phyloP scores from a whole-genome alignment of 1,140 invertebrate genomes.

The Drosophila jambulina region DNA sequence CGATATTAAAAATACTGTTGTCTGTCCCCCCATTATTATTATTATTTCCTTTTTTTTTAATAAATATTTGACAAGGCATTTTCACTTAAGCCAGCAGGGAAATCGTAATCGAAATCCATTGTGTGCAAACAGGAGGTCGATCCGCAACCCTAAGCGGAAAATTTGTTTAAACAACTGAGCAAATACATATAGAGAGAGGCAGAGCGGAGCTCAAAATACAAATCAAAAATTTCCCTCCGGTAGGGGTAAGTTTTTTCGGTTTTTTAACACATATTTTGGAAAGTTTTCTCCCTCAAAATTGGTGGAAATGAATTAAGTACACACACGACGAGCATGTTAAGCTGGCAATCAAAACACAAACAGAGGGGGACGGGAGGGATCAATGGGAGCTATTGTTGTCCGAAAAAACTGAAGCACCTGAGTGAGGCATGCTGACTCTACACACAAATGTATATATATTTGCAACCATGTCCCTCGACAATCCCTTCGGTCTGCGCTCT shows the following conservation, averaged over 20 bases:
- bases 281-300: slow-evolving; percentile 48
- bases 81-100: slow-evolving; percentile 54
- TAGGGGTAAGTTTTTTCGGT: slow-evolving; percentile 47
- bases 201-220: background rate
- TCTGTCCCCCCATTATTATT: slow-evolving; percentile 3
- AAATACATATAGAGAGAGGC: slow-evolving; percentile 41
- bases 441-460: slow-evolving; percentile 11
- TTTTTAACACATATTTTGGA: slow-evolving; percentile 37
- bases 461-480: slow-evolving; percentile 57
- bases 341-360: slow-evolving; percentile 76
- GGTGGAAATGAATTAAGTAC: slow-evolving; percentile 19
- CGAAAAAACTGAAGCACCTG: slow-evolving; percentile 58
- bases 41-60: slow-evolving; percentile 34
- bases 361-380: slow-evolving; percentile 4
- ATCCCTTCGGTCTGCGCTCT: slow-evolving; percentile 43
- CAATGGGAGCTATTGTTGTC: slow-evolving; percentile 54
- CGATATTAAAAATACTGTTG: slow-evolving; percentile 31
- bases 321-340: slow-evolving; percentile 48
- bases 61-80: slow-evolving; percentile 73
- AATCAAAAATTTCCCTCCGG: background rate
- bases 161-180: slow-evolving; percentile 80
- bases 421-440: slow-evolving; percentile 45
- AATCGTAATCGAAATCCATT: slow-evolving; percentile 39
- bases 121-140: slow-evolving; percentile 35
- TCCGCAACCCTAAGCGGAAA: slow-evolving; percentile 63